phyloP scores from a whole-genome alignment of 2,113 vertebrate species.

The Elgaria multicarinata region DNA sequence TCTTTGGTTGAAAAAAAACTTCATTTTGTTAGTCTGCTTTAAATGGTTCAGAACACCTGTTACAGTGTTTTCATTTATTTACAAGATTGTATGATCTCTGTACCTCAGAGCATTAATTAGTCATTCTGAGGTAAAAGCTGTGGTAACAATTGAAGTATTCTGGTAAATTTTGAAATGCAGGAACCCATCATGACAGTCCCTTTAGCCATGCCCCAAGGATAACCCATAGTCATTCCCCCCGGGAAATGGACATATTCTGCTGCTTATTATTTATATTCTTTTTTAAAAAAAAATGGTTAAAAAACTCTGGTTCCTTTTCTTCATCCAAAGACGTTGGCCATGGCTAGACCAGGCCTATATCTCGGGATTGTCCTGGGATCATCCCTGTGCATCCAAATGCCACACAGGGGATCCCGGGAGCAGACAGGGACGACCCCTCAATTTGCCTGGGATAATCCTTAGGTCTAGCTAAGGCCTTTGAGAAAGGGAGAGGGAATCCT shows the following conservation, averaged over 20 bases:
- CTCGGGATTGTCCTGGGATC: no score
- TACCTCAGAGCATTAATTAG: neutral
- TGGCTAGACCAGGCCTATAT: no score
- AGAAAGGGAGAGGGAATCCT: no score
- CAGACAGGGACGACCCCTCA: no score
- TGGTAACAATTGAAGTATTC: neutral
- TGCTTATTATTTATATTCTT: neutral
- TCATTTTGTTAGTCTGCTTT: neutral
- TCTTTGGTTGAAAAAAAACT: neutral
- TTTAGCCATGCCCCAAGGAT: neutral
- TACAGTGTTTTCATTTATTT: slow-evolving; percentile 8
- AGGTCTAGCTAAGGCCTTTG: no score
- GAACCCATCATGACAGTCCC: neutral
- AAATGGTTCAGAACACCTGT: neutral
- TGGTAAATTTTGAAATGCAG: neutral
- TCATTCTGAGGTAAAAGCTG: neutral
- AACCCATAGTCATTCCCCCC: neutral
- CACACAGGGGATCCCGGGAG: no score
- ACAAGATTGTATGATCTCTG: neutral
- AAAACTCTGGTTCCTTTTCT: no score
- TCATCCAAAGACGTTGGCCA: no score
- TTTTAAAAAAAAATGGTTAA: no score
- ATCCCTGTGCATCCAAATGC: no score
- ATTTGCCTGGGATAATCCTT: no score
- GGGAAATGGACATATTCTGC: neutral